A percentile compares a stretch with the other conserved stretches of the same genome.
phyloP scores from a whole-genome alignment of 1,140 invertebrate genomes.

The Coenobita brevimanus region DNA sequence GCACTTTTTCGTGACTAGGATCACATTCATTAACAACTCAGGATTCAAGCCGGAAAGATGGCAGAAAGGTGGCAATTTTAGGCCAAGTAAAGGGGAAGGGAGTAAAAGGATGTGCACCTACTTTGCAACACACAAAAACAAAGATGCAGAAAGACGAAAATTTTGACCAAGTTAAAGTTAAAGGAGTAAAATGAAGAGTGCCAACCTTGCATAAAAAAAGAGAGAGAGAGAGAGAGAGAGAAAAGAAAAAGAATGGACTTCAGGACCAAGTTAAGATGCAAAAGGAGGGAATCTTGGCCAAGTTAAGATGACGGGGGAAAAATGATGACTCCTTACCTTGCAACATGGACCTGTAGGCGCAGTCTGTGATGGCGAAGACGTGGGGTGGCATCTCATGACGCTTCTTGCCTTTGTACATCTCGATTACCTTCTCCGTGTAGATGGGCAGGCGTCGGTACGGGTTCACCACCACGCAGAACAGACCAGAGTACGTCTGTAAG shows the following conservation, averaged over 20 bases:
- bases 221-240: background rate
- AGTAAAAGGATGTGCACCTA: background rate
- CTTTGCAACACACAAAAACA: too few species aligned
- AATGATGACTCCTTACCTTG: slow-evolving; percentile 87
- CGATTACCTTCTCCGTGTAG: slow-evolving; percentile 99
- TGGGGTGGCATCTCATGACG: slow-evolving; percentile 99
- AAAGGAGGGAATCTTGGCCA: background rate
- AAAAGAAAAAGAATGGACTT: background rate
- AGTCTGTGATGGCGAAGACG: slow-evolving; percentile 99
- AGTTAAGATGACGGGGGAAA: background rate
- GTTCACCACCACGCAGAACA: slow-evolving; percentile 99
- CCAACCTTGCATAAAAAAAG: background rate
- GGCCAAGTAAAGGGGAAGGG: background rate
- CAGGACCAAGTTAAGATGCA: background rate
- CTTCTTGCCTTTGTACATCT: slow-evolving; percentile 99
- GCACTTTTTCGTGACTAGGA: too few species aligned
- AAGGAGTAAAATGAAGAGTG: background rate
- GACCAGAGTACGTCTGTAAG: slow-evolving; percentile 97
- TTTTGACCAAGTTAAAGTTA: background rate
- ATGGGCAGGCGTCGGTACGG: slow-evolving; percentile 99
- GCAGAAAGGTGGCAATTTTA: background rate
- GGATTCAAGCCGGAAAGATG: too few species aligned
- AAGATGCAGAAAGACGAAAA: too few species aligned
- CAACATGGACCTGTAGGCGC: slow-evolving; percentile 98
- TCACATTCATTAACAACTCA: too few species aligned